Evolutionary conservation across 1,140 invertebrate species (phyloP).

Genomic region (Hetaerina americana): DNA sequence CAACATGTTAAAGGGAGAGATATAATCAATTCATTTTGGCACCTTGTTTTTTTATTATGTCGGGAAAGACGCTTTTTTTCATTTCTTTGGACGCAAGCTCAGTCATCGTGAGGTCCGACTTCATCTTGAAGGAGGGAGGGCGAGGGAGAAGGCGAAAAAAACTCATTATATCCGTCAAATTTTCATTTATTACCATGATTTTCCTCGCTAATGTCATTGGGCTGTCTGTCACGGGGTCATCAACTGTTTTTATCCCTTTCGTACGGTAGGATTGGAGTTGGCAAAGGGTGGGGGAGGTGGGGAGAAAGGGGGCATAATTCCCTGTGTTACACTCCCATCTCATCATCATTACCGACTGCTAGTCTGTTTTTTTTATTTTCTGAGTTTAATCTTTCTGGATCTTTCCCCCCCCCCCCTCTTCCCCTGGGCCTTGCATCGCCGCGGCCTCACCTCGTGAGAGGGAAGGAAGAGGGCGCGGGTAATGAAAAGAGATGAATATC

Average conservation of each 20-base stretch:
- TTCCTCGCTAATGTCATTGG: neutral
- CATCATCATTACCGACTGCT: neutral
- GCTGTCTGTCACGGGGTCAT: neutral
- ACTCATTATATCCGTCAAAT: neutral
- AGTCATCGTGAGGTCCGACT: no score
- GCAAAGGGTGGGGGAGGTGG: neutral
- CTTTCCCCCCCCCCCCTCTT: neutral
- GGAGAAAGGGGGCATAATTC: neutral
- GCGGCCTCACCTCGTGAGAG: no score
- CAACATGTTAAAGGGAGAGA: neutral
- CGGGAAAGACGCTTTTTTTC: no score
- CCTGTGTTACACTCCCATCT: neutral
- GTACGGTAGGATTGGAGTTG: no score
- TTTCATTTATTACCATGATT: slow-evolving; percentile 1
- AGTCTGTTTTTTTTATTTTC: neutral
- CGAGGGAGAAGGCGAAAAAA: neutral
- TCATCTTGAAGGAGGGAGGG: no score
- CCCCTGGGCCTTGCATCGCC: no score
- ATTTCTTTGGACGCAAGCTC: no score
- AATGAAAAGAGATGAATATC: no score
- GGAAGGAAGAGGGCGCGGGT: no score
- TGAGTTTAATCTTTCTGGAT: neutral
- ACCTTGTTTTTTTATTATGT: no score
- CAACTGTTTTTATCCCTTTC: neutral
- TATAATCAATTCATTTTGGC: neutral